These are phyloP conservation scores for Callospermophilus lateralis DNA, from an alignment of 2,113 vertebrate genomes.

Conservation along the genomic window DNA sequence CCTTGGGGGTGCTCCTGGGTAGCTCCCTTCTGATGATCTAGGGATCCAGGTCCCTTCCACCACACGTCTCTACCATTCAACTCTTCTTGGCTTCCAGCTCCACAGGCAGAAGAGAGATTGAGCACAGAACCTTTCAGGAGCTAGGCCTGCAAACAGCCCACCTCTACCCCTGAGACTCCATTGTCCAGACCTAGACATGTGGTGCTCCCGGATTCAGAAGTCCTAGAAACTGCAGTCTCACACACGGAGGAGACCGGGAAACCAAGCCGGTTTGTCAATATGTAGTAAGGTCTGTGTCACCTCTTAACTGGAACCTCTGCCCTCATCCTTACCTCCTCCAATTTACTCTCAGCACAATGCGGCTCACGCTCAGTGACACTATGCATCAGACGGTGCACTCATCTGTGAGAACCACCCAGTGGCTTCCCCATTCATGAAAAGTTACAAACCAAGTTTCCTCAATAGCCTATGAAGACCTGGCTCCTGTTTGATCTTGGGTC, in stretches of 20 bases:
- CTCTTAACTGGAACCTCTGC: background rate
- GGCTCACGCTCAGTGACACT: background rate
- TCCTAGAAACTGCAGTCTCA: background rate
- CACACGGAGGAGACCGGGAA: background rate
- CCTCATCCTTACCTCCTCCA: background rate
- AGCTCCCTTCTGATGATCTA: background rate
- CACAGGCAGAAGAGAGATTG: background rate
- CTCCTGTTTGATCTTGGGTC: background rate
- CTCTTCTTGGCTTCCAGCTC: background rate
- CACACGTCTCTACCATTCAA: background rate
- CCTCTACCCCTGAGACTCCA: background rate
- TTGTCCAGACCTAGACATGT: background rate
- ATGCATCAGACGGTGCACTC: background rate
- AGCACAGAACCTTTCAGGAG: background rate
- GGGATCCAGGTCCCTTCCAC: background rate
- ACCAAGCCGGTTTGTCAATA: background rate
- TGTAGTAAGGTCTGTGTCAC: background rate
- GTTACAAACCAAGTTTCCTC: background rate
- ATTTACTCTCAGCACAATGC: background rate
- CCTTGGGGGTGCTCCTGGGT: background rate
- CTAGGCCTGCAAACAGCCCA: background rate
- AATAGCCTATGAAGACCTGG: background rate
- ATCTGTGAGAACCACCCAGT: background rate
- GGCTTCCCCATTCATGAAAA: background rate
- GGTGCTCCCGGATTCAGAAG: background rate